Conservation (phyloP, 2,113 vertebrate species). For the Dascyllus trimaculatus region DNA sequence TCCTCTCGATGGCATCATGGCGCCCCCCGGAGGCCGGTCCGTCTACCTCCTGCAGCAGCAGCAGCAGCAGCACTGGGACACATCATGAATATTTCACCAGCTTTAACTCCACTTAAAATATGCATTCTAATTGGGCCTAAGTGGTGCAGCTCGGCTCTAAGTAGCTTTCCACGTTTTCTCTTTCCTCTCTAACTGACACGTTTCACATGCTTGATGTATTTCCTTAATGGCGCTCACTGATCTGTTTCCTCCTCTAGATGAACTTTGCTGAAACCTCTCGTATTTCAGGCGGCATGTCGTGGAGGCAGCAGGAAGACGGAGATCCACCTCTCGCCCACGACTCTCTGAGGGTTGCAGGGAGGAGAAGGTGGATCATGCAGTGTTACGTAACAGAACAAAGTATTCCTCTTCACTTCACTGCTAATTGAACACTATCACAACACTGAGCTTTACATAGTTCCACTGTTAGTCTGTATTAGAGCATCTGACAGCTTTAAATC, state of each 20-base stretch:
- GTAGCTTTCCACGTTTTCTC: conserved; percentile 69
- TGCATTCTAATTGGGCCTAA: conserved; percentile 84
- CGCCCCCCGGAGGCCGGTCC: conserved; percentile 73
- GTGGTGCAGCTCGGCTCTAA: conserved; percentile 68
- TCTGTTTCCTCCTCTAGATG: conserved; percentile 28
- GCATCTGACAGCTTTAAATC: too few species aligned
- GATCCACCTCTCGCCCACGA: neutral
- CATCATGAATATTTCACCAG: conserved; percentile 82
- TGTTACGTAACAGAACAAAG: too few species aligned
- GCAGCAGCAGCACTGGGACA: conserved; percentile 60
- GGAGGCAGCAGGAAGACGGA: neutral
- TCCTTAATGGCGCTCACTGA: conserved; percentile 56
- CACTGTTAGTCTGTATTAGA: too few species aligned
- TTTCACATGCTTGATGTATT: conserved; percentile 65
- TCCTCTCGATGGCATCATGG: conserved; percentile 54
- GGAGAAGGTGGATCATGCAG: too few species aligned
- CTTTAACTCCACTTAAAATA: conserved; percentile 83
- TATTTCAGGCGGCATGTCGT: too few species aligned
- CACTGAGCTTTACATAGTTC: too few species aligned
- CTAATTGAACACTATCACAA: neutral
- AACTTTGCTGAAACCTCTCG: conserved; percentile 30
- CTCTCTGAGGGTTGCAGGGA: too few species aligned
- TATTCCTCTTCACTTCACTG: too few species aligned
- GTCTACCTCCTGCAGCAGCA: conserved; percentile 19
- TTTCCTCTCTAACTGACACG: conserved; percentile 64